Evolutionary conservation across 2,113 vertebrate species (phyloP).

Genomic region (Muntiacus muntjak): DNA sequence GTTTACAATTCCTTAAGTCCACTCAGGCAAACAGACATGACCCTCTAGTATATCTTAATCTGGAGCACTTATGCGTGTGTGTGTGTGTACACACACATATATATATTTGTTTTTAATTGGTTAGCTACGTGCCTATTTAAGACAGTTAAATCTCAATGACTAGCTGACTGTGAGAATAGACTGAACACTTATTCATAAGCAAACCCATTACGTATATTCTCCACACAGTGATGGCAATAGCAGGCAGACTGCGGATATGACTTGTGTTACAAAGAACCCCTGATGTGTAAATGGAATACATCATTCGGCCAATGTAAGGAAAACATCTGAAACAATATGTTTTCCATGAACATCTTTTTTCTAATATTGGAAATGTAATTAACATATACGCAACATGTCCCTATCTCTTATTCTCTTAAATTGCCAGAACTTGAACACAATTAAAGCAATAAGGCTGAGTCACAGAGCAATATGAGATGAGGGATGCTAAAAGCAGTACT

Average conservation of each 20-base stretch:
- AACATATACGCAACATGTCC: slow-evolving; percentile 25
- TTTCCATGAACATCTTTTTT: slow-evolving; percentile 50
- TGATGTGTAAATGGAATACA: not conserved
- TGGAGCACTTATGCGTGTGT: not conserved
- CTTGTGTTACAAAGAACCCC: not conserved
- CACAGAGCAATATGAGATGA: not conserved
- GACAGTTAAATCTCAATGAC: slow-evolving; percentile 17
- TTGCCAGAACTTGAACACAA: not conserved
- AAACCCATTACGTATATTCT: not conserved
- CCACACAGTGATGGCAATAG: not conserved
- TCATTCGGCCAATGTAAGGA: not conserved
- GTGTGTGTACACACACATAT: not conserved
- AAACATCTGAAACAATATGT: slow-evolving; percentile 25
- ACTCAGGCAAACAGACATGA: not conserved
- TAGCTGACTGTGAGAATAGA: not conserved
- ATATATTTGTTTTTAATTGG: slow-evolving; percentile 21
- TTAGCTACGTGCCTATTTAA: not conserved
- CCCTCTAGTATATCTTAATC: not conserved
- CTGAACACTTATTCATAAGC: slow-evolving; percentile 22
- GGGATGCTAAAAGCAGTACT: not conserved
- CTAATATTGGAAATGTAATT: slow-evolving; percentile 37
- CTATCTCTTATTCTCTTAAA: slow-evolving; percentile 10
- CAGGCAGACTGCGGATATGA: not conserved
- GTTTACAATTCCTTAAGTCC: not conserved
- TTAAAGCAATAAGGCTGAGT: not conserved